phyloP scores from a whole-genome alignment of 2,113 vertebrate species.

The Indicator indicator region DNA sequence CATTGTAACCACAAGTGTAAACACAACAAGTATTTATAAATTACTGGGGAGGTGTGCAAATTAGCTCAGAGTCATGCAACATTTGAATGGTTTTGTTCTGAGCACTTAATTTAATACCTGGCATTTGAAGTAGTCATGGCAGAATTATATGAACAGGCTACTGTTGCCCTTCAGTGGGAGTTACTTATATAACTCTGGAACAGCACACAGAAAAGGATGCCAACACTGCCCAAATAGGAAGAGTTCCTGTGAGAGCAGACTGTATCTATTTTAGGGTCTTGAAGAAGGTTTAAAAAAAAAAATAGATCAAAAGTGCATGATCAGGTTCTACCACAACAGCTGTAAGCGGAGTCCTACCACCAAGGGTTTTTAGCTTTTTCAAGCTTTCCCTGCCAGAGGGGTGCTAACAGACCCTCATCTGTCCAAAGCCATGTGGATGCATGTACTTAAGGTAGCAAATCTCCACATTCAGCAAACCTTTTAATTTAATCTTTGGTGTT shows the following conservation, averaged over 20 bases:
- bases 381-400: too few relatives aligned
- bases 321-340: too few relatives aligned
- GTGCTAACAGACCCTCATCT: too few relatives aligned
- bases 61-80: neutral
- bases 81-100: neutral
- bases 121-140: neutral
- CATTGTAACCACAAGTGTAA: neutral
- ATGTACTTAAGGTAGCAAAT: too few relatives aligned
- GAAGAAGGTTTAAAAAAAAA: too few relatives aligned
- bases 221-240: neutral
- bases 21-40: neutral
- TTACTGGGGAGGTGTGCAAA: neutral
- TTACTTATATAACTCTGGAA: neutral
- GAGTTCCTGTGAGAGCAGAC: neutral
- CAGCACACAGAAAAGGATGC: neutral
- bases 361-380: too few relatives aligned
- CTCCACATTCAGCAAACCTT: too few relatives aligned
- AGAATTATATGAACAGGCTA: neutral
- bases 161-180: conserved; percentile 61
- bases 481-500: too few relatives aligned
- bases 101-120: neutral
- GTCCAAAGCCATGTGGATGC: too few relatives aligned
- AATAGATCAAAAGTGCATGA: too few relatives aligned
- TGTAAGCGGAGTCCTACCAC: too few relatives aligned
- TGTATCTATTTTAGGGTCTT: neutral